Conservation (phyloP, 2,113 vertebrate genomes). For the Ceyx margarethae region DNA sequence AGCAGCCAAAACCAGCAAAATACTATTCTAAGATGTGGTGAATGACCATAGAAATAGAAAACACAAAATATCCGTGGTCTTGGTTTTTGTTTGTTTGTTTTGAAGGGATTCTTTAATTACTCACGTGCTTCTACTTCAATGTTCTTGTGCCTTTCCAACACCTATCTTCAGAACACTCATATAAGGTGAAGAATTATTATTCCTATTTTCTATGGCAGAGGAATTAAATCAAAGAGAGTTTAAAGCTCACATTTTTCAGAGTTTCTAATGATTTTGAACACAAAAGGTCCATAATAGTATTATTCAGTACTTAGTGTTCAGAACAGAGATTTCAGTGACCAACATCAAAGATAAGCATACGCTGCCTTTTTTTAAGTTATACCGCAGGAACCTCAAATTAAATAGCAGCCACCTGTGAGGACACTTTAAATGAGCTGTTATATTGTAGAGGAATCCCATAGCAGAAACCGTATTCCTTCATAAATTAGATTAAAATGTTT, state of each 20-base stretch:
- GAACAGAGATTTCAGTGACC: neutral
- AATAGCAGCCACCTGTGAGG: neutral
- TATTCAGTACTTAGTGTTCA: neutral
- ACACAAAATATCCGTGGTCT: neutral
- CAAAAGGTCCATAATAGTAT: neutral
- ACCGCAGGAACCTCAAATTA: neutral
- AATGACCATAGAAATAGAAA: neutral
- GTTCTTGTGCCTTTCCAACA: neutral
- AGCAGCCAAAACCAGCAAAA: too few relatives aligned
- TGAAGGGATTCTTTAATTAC: neutral
- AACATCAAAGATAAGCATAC: neutral
- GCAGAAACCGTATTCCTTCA: neutral
- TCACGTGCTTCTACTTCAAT: neutral
- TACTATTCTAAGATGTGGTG: too few relatives aligned
- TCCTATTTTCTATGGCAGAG: neutral
- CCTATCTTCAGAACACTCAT: neutral
- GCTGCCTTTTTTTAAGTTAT: neutral
- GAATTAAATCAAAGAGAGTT: neutral
- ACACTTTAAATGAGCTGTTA: neutral
- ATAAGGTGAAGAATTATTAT: neutral
- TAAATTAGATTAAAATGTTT: neutral
- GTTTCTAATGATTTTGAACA: neutral
- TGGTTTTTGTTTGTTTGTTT: rapidly evolving
- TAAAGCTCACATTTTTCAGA: neutral
- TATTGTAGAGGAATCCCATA: neutral